Evolutionary conservation across 2,888 invertebrate genomes (phyloP).

Genomic region (Tryphoninae sp.): DNA sequence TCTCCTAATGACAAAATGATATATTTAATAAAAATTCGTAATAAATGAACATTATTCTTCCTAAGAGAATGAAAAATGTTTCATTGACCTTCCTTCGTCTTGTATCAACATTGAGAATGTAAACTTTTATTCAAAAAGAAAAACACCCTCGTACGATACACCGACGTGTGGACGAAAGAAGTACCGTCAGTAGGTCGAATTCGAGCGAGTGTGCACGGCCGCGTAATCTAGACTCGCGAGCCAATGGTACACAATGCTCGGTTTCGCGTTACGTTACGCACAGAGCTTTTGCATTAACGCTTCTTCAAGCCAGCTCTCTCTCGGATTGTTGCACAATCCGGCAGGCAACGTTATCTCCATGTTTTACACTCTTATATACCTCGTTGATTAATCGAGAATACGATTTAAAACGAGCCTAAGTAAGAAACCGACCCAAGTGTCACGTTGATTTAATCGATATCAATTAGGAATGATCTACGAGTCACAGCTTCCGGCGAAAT

Average conservation of each 20-base stretch:
- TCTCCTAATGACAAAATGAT: too few relatives aligned
- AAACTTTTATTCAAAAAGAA: not conserved
- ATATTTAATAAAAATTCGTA: too few relatives aligned
- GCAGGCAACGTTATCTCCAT: conserved; percentile 46
- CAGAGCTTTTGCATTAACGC: conserved; percentile 63
- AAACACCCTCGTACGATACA: conserved; percentile 43
- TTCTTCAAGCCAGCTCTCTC: conserved; percentile 23
- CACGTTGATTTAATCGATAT: not conserved
- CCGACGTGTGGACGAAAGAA: conserved; percentile 39
- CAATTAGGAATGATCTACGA: conserved; percentile 22
- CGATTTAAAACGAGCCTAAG: not conserved
- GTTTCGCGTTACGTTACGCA: conserved; percentile 76
- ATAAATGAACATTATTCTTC: too few relatives aligned
- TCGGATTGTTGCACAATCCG: conserved; percentile 63
- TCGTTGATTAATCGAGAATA: conserved; percentile 25
- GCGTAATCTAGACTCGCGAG: conserved; percentile 65
- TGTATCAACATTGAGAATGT: too few relatives aligned
- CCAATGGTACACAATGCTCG: conserved; percentile 73
- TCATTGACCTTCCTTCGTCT: too few relatives aligned
- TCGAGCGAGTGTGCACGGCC: conserved; percentile 60
- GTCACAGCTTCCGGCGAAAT: conserved; percentile 36
- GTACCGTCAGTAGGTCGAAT: conserved; percentile 64
- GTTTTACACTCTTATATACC: not conserved
- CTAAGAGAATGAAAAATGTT: too few relatives aligned
- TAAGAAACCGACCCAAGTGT: not conserved